phyloP scores from a whole-genome alignment of 2,113 vertebrate species.

The Mirza zaza region DNA sequence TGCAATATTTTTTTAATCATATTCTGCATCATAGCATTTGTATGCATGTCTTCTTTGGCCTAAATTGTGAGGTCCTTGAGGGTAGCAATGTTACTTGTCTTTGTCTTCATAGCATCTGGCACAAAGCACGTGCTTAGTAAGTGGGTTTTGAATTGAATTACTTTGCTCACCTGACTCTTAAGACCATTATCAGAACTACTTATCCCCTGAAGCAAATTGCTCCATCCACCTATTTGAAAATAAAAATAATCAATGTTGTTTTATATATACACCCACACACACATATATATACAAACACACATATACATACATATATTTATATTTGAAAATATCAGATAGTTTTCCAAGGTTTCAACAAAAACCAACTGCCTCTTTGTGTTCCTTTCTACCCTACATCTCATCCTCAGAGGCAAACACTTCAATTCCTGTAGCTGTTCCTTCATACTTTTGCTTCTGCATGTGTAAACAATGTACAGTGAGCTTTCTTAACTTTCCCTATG shows the following conservation, averaged over 20 bases:
- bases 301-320: neutral
- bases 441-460: neutral
- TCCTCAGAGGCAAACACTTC: neutral
- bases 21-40: neutral
- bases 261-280: neutral
- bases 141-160: constrained; percentile 26
- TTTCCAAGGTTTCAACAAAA: neutral
- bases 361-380: neutral
- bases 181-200: neutral
- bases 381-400: neutral
- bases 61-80: neutral
- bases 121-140: neutral
- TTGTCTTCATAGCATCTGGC: neutral
- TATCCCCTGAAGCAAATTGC: neutral
- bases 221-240: neutral
- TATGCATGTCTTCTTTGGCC: neutral
- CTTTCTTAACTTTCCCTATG: neutral
- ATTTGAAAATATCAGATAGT: neutral
- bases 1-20: neutral
- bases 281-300: neutral
- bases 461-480: neutral
- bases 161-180: neutral
- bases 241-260: neutral
- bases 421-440: neutral
- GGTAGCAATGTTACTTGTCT: constrained; percentile 15